Percentiles rank a stretch among this genome's conserved stretches.
Evolutionary conservation across 1,140 invertebrate species (phyloP).

Genomic region (Psix sp.): DNA sequence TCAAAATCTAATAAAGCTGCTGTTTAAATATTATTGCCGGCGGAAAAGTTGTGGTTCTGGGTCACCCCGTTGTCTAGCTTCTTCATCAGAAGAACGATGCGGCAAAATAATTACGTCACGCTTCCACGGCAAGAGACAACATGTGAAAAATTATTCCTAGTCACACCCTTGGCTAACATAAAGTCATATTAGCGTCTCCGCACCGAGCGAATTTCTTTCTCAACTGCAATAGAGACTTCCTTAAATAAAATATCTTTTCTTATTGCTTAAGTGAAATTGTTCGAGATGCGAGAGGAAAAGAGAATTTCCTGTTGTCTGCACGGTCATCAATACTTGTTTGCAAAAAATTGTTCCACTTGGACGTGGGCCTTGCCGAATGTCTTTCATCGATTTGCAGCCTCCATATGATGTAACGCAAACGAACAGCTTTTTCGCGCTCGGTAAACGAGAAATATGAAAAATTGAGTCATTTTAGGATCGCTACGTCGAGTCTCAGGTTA

Average conservation of each 20-base stretch:
- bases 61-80: slow-evolving; percentile 5
- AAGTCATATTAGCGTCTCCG: slow-evolving; percentile 54
- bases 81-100: slow-evolving; percentile 5
- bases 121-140: slow-evolving; percentile 40
- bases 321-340: slow-evolving; percentile 31
- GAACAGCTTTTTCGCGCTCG: too few relatives aligned
- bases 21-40: slow-evolving; percentile 24
- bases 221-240: slow-evolving; percentile 55
- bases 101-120: slow-evolving; percentile 49
- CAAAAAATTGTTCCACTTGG: slow-evolving; percentile 9
- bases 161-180: slow-evolving; percentile 48
- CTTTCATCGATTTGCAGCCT: slow-evolving; percentile 5
- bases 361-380: too few relatives aligned
- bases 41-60: neutral
- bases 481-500: too few relatives aligned
- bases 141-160: slow-evolving; percentile 54
- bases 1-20: slow-evolving; percentile 17
- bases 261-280: slow-evolving; percentile 37
- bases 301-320: slow-evolving; percentile 24
- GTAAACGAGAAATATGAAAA: too few relatives aligned
- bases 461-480: too few relatives aligned
- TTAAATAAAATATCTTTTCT: slow-evolving; percentile 51
- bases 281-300: slow-evolving; percentile 10
- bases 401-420: too few relatives aligned
- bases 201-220: slow-evolving; percentile 48